These are phyloP conservation scores for Passer domesticus DNA, from an alignment of 2,113 vertebrate species.

Conservation along the genomic window DNA sequence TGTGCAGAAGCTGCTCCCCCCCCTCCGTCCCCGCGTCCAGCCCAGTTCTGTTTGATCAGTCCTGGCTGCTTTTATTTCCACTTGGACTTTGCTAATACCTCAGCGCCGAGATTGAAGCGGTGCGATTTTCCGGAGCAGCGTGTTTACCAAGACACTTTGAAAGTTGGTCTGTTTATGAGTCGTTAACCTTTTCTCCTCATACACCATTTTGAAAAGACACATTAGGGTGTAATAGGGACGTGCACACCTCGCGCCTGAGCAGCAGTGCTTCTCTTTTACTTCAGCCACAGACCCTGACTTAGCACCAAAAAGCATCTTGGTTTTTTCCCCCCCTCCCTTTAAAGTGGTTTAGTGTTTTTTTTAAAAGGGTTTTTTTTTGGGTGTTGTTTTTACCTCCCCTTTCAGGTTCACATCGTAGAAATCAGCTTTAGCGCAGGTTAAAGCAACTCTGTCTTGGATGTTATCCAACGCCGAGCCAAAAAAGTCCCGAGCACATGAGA, in stretches of 20 bases:
- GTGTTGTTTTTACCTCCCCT: background rate
- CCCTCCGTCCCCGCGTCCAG: background rate
- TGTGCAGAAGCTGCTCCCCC: background rate
- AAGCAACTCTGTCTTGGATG: slow-evolving; percentile 66
- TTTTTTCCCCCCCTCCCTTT: background rate
- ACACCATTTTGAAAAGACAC: slow-evolving; percentile 42
- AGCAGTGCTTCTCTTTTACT: background rate
- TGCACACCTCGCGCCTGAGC: slow-evolving; percentile 17
- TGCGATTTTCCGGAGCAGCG: background rate
- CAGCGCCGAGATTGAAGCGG: background rate
- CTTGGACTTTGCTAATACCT: slow-evolving; percentile 30
- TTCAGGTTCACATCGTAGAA: slow-evolving; percentile 39
- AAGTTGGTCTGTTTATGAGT: slow-evolving; percentile 53
- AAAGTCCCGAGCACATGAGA: slow-evolving; percentile 63
- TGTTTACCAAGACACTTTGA: slow-evolving; percentile 38
- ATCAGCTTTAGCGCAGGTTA: slow-evolving; percentile 52
- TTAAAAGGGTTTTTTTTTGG: background rate
- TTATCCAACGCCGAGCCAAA: slow-evolving; percentile 70
- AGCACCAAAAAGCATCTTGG: background rate
- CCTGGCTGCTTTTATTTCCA: slow-evolving; percentile 37
- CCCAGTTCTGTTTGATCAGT: slow-evolving; percentile 34
- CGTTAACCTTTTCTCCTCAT: slow-evolving; percentile 55
- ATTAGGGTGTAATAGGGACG: slow-evolving; percentile 5
- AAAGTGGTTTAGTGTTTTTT: background rate
- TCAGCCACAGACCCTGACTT: background rate